A percentile compares a stretch with the other conserved stretches of the same genome.
Conservation (phyloP, 2,888 invertebrate species). For the Melikaiella ostensackeni region DNA sequence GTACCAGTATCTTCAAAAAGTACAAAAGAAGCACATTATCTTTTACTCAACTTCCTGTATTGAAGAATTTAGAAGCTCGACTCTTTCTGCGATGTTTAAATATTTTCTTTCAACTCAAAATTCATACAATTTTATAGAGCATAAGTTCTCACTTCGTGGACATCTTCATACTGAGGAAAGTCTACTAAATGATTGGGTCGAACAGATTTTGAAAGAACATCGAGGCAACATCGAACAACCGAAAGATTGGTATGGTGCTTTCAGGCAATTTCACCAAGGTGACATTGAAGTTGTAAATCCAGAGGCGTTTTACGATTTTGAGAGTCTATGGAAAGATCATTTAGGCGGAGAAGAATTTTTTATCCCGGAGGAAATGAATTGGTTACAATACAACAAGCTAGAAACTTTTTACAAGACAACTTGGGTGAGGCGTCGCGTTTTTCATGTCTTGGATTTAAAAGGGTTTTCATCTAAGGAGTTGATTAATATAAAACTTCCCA, state of each 20-base stretch:
- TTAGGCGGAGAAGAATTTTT: not conserved
- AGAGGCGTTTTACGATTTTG: constrained; percentile 43
- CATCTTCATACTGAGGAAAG: constrained; percentile 46
- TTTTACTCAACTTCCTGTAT: constrained; percentile 39
- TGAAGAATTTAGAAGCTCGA: constrained; percentile 6
- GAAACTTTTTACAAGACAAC: too few relatives aligned
- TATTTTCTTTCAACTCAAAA: not conserved
- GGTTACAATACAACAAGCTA: too few relatives aligned
- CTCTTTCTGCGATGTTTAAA: not conserved
- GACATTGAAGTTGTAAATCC: not conserved
- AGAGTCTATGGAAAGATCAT: not conserved
- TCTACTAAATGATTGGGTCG: constrained; percentile 42
- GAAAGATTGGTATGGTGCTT: constrained; percentile 43
- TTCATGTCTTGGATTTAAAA: too few relatives aligned
- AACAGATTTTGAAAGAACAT: constrained; percentile 33
- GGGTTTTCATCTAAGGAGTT: too few relatives aligned
- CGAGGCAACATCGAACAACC: constrained; percentile 28
- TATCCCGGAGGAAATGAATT: not conserved
- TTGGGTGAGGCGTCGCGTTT: too few relatives aligned
- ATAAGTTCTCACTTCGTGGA: constrained; percentile 44
- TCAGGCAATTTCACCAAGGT: too few relatives aligned
- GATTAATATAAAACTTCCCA: too few relatives aligned
- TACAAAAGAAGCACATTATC: constrained; percentile 8
- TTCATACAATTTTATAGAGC: constrained; percentile 39
- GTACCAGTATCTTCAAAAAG: constrained; percentile 40